Evolutionary conservation across 2,113 vertebrate species (phyloP), one percentile per base, ranked within the genome.

Genomic region (Myotis davidii): DNA sequence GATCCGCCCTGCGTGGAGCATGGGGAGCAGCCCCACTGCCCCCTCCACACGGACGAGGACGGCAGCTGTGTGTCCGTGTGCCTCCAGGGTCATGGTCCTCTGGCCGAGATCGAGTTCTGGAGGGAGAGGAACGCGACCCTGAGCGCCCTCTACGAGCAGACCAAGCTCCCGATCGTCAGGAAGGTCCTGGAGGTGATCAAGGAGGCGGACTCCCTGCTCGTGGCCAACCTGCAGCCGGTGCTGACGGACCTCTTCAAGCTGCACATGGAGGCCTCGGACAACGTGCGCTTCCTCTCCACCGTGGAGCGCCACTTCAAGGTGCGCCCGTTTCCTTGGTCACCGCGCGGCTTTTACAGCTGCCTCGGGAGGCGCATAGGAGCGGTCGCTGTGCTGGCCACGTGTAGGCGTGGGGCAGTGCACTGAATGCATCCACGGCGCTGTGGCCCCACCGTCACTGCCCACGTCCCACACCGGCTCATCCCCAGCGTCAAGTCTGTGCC

Each of bases 71-170:
- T 34, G 13, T 42, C n/a, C 42, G 0, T 0, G 1, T 65, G 39
- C 54, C 85, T 27, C 37, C 82, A 99, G 99, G 98, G 96, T 9
- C 96, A 98, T 0, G 98, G 99, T 37, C 99, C 99, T 1, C 96
- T 99, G 96, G 99, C 99, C 0, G 99, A 99, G 96, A 97, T 99
- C 29, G 97, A 98, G 21, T 98, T 99, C 88, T 99, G 99, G 99
- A 97, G 98, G 85, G 99, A 99, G 85, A 98, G 99, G 42, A 97
- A 98, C 0, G 98, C 98, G 12, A 96, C 98, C 14, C 94, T 99
- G 50, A 98, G 98, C 16, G 98, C 98, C 9, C 97, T 99, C 70
- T 97, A 92, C 0, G 99, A 99, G 50, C 99, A 99, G 88, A 98
- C 99, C 1, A 99, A 99, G 87, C 97, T 99, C 37, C 99, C 99